Evolutionary conservation across 2,888 invertebrate genomes (phyloP).

Genomic region (Zygogramma bicolorata): DNA sequence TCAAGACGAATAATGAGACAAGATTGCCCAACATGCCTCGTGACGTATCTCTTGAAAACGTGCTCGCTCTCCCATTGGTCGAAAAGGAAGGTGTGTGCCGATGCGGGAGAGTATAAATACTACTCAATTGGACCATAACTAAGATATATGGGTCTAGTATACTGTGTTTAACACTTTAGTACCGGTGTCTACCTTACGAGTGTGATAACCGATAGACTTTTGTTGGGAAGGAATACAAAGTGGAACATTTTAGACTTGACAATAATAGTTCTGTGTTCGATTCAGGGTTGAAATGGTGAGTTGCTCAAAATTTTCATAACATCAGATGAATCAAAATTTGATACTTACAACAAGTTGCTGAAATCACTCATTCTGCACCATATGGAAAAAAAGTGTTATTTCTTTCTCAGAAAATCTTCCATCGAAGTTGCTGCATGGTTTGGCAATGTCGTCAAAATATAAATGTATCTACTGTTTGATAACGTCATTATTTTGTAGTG

Average conservation of each 20-base stretch:
- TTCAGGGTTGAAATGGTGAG: not conserved
- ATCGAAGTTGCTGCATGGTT: no score
- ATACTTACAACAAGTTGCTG: no score
- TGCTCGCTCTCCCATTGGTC: slow-evolving; percentile 1
- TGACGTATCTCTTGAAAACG: not conserved
- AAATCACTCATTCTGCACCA: no score
- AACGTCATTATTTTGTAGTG: no score
- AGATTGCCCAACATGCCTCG: not conserved
- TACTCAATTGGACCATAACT: slow-evolving; percentile 8
- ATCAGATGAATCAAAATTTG: not conserved
- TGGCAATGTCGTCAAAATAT: no score
- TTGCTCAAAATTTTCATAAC: not conserved
- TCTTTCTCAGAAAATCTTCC: no score
- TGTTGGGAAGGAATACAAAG: not conserved
- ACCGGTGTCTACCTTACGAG: slow-evolving; percentile 16
- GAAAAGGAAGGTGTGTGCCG: slow-evolving; percentile 4
- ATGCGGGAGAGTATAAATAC: slow-evolving; percentile 18
- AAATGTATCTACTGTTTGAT: no score
- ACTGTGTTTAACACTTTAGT: not conserved
- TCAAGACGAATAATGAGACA: not conserved
- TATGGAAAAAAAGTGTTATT: no score
- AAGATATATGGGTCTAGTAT: slow-evolving; percentile 5
- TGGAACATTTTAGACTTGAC: not conserved
- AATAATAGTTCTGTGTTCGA: not conserved
- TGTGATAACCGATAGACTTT: not conserved